Conservation (phyloP, 2,113 vertebrate species). For the Rhombomys opimus region DNA sequence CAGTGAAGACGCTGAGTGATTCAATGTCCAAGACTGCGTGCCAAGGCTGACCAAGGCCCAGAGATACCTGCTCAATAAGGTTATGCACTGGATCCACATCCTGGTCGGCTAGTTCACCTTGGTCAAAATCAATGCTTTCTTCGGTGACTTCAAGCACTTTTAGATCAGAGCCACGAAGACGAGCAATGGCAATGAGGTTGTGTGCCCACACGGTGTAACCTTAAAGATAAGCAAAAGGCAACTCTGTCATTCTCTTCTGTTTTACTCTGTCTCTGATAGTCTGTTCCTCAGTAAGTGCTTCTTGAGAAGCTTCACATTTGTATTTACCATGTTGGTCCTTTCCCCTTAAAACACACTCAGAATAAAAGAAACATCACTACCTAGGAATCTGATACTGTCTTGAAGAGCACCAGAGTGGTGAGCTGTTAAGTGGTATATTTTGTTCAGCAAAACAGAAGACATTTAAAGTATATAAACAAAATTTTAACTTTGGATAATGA, state of each 20-base stretch:
- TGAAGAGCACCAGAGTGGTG: background rate
- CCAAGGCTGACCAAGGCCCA: conserved; percentile 96
- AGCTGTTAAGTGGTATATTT: background rate
- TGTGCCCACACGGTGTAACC: conserved; percentile 99
- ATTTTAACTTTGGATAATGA: conserved; percentile 28
- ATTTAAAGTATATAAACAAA: conserved; percentile 31
- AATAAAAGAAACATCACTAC: conserved; percentile 34
- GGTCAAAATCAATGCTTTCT: conserved; percentile 99
- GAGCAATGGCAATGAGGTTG: conserved; percentile 98
- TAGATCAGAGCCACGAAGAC: conserved; percentile 96
- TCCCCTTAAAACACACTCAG: conserved; percentile 40
- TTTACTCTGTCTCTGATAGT: background rate
- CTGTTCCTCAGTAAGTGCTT: conserved; percentile 3
- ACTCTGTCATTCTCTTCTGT: conserved; percentile 35
- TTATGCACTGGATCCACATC: conserved; percentile 97
- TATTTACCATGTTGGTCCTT: background rate
- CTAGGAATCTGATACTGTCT: background rate
- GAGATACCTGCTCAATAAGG: conserved; percentile 98
- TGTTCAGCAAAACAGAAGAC: background rate
- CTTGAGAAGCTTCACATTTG: conserved; percentile 17
- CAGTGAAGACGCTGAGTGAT: conserved; percentile 93
- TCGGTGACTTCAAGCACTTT: conserved; percentile 96
- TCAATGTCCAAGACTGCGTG: conserved; percentile 95
- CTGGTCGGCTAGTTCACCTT: conserved; percentile 93
- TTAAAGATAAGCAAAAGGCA: conserved; percentile 75